These are phyloP conservation scores for Drosophila austrosaltans DNA, from an alignment of 2,888 invertebrate genomes.

Conservation along the genomic window DNA sequence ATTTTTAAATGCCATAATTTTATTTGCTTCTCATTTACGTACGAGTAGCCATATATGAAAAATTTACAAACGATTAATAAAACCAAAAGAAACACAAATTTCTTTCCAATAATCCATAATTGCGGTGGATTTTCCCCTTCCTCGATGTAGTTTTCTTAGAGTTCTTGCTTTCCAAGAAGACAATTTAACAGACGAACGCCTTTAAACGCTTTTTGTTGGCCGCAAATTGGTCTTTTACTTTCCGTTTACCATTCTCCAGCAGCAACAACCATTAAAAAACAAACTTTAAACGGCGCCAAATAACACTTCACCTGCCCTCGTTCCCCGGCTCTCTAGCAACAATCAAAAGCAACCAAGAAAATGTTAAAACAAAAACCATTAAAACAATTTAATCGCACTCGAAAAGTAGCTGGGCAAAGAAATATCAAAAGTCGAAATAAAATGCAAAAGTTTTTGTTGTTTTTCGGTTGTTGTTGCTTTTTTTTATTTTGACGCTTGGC, in stretches of 20 bases:
- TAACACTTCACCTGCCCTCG: not conserved
- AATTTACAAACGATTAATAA: not conserved
- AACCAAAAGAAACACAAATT: not conserved
- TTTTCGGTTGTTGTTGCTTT: conserved; percentile 48
- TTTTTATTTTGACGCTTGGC: conserved; percentile 59
- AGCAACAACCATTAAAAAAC: conserved; percentile 62
- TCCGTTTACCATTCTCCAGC: not conserved
- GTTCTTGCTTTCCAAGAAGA: conserved; percentile 10
- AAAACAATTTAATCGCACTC: conserved; percentile 84
- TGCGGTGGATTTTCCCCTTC: not conserved
- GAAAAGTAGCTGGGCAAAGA: conserved; percentile 68
- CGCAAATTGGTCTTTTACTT: conserved; percentile 28
- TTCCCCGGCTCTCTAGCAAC: not conserved
- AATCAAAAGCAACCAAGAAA: conserved; percentile 13
- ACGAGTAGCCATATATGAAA: no score
- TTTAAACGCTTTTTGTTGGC: conserved; percentile 28
- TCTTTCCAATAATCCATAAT: not conserved
- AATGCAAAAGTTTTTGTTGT: conserved; percentile 73
- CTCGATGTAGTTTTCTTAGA: not conserved
- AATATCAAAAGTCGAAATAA: conserved; percentile 75
- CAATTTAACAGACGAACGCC: conserved; percentile 17
- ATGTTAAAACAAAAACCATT: conserved; percentile 80
- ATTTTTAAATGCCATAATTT: no score
- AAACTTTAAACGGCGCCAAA: conserved; percentile 64
- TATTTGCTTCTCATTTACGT: no score